phyloP scores from a whole-genome alignment of 2,113 vertebrate species.

The Anarhynchus alexandrinus region DNA sequence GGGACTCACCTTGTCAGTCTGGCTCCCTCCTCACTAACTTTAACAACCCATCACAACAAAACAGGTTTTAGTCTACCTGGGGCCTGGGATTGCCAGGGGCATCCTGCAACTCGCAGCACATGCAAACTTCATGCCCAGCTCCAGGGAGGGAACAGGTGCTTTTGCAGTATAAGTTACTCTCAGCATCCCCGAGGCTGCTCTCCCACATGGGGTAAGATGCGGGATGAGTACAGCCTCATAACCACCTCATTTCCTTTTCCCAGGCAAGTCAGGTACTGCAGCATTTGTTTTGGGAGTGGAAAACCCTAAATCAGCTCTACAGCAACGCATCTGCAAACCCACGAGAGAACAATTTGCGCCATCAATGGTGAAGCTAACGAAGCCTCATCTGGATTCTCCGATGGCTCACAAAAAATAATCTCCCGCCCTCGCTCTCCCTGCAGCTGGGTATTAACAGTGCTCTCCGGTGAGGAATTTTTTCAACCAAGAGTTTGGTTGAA shows the following conservation, averaged over 20 bases:
- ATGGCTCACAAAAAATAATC: background rate
- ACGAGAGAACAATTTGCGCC: background rate
- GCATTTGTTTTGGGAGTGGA: background rate
- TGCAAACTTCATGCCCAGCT: background rate
- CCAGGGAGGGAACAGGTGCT: background rate
- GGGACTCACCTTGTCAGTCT: background rate
- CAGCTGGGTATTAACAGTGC: background rate
- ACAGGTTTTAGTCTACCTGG: background rate
- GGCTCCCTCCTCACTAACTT: background rate
- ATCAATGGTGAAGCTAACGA: background rate
- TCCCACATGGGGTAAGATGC: background rate
- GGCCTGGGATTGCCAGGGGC: background rate
- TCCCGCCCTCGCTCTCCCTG: background rate
- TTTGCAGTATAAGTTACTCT: background rate
- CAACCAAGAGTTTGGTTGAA: background rate
- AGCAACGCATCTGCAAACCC: background rate
- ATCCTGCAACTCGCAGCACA: background rate
- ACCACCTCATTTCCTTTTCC: background rate
- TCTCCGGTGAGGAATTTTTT: background rate
- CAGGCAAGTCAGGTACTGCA: background rate
- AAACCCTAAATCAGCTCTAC: background rate
- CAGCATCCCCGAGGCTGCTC: background rate
- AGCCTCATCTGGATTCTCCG: background rate
- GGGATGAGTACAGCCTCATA: background rate
- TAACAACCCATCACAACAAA: background rate